Conservation (phyloP, 2,888 invertebrate species). For the Epinotia brunnichana region DNA sequence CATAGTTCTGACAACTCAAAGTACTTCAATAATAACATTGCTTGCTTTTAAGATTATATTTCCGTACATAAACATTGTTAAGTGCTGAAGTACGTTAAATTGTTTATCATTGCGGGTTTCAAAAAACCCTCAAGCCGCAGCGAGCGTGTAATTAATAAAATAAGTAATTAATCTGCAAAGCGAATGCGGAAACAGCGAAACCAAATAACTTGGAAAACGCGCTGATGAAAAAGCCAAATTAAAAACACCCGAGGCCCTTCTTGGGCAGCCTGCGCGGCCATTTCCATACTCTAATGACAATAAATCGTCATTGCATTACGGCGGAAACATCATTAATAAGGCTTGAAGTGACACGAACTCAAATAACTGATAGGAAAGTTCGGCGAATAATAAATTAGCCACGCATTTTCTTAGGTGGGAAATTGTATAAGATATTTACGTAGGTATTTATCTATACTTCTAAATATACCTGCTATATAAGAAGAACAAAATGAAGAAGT, state of each 20-base stretch:
- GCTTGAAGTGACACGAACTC: no score
- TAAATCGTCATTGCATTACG: slow-evolving; percentile 66
- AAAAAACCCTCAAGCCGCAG: slow-evolving; percentile 17
- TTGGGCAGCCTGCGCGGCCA: slow-evolving; percentile 60
- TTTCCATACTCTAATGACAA: slow-evolving; percentile 73
- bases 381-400: no score
- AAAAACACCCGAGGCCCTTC: slow-evolving; percentile 70
- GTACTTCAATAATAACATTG: background rate
- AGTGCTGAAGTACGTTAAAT: background rate
- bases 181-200: slow-evolving; percentile 53
- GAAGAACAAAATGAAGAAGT: no score
- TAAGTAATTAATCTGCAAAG: slow-evolving; percentile 51
- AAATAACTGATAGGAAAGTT: no score
- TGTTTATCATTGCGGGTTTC: background rate
- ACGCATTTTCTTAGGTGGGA: no score
- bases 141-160: slow-evolving; percentile 51
- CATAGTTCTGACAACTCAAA: background rate
- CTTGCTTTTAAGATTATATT: background rate
- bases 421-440: no score
- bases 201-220: slow-evolving; percentile 54
- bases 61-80: background rate
- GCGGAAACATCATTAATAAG: slow-evolving; percentile 50
- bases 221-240: slow-evolving; percentile 60
- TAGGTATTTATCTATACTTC: no score
- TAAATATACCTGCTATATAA: no score